Base-by-base conservation (phyloP, 2,113 vertebrate species). In the Prolemur simus region DNA sequence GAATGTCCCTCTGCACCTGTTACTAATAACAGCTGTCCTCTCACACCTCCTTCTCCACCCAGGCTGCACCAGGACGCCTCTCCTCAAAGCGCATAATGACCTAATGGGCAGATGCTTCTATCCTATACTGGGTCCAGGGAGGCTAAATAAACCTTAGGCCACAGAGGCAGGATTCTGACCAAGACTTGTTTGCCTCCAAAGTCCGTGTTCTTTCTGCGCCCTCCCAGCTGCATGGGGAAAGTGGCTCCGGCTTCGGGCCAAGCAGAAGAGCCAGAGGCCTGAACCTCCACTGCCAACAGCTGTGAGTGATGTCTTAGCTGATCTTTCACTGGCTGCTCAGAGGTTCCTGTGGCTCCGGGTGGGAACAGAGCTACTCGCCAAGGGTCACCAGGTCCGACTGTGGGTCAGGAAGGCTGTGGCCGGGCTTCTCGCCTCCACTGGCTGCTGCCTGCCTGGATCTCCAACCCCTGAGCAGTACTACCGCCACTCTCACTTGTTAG, bases 241-340 rank as follows among this genome's bases (percentile, higher is more conserved):
- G 25, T 8, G 25, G 10, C 37, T 64, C 15, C 34, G 23, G 23
- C 56, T 60, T 49, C 64, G 74, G 5, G 42, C n/a, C 52, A 10
- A 37, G 11, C 27, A 32, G 45, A 42, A 58, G 21, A 68, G 47
- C 6, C 37, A 21, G 47, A 66, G 56, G 15, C 42, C 4, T 1
- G 13, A 1, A 3, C 47, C 47, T 69, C 68, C 8, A 21, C 15
- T 3, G 9, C 6, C 3, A 0, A 27, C 11, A 1, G 29, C 20
- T 56, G 45, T 18, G 15, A 42, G 18, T 1, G 3, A 32, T 27
- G 11, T 27, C 14, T 60, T 37, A 8, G 15, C n/a, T 25, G 9
- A 32, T 45, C 54, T 76, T 60, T 49, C 15, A 10, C 21, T 45
- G 8, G 17, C 20, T 56, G 6, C 58, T 77, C 8, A 42, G n/a